Conservation (phyloP, 2,888 invertebrate species). For the Drosophila neonasuta region DNA sequence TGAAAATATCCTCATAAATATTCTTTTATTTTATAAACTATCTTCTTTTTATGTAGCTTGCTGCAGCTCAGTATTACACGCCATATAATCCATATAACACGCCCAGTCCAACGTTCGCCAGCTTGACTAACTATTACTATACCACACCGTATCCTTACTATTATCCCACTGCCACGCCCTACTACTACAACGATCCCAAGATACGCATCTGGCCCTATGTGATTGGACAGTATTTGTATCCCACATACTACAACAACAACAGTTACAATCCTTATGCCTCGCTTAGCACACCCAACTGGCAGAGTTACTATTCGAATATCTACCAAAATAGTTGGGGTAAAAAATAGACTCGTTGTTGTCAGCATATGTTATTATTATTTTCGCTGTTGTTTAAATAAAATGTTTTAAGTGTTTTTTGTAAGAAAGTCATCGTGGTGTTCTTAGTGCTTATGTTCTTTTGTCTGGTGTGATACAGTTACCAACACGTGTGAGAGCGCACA, state of each 20-base stretch:
- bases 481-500: constrained; percentile 1
- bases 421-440: constrained; percentile 8
- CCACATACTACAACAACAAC: constrained; percentile 63
- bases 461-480: constrained; percentile 10
- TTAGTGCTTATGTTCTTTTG: background rate
- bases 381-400: constrained; percentile 24
- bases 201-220: constrained; percentile 76
- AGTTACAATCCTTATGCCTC: constrained; percentile 62
- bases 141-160: constrained; percentile 57
- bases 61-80: constrained; percentile 55
- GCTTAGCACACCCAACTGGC: constrained; percentile 58
- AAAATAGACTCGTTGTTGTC: constrained; percentile 46
- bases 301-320: constrained; percentile 54
- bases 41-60: constrained; percentile 24
- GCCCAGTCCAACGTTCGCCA: constrained; percentile 70
- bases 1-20: fast-evolving
- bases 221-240: constrained; percentile 73
- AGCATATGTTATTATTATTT: background rate
- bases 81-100: constrained; percentile 66
- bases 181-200: constrained; percentile 30
- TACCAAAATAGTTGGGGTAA: constrained; percentile 57
- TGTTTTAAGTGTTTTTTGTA: constrained; percentile 2
- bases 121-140: constrained; percentile 58
- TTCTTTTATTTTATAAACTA: background rate
- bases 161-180: constrained; percentile 29